phyloP scores from a whole-genome alignment of 2,113 vertebrate genomes.

The Excalfactoria chinensis region DNA sequence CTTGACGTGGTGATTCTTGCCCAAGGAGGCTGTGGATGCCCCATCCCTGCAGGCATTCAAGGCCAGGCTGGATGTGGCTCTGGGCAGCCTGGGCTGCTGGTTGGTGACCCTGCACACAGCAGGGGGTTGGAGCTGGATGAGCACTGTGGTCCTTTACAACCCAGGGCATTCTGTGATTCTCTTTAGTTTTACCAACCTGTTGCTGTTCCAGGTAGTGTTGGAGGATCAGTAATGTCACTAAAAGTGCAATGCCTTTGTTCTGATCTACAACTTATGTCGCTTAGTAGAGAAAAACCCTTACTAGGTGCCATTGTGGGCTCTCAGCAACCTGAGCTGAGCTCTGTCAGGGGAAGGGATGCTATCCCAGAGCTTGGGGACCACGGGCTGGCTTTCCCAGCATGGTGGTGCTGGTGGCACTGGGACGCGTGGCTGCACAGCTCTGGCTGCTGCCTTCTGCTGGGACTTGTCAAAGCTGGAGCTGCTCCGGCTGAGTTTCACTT shows the following conservation, averaged over 20 bases:
- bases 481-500: background rate
- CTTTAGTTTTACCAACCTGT: background rate
- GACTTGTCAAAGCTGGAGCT: background rate
- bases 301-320: background rate
- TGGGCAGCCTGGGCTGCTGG: no score
- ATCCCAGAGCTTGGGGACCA: no score
- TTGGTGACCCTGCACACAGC: no score
- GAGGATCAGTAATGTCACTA: background rate
- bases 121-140: no score
- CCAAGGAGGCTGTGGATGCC: no score
- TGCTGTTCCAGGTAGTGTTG: background rate
- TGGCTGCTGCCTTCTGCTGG: background rate
- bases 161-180: no score
- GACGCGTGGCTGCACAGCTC: no score
- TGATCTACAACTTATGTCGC: accelerated
- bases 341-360: no score
- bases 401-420: no score
- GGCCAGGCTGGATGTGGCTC: no score
- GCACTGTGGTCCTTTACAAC: no score
- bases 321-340: background rate
- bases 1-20: accelerated
- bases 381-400: accelerated
- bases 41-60: no score
- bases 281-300: background rate
- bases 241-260: accelerated